Evolutionary conservation across 2,797 vertebrate species (phyloP).

Genomic region (Hippocampus kuda): DNA sequence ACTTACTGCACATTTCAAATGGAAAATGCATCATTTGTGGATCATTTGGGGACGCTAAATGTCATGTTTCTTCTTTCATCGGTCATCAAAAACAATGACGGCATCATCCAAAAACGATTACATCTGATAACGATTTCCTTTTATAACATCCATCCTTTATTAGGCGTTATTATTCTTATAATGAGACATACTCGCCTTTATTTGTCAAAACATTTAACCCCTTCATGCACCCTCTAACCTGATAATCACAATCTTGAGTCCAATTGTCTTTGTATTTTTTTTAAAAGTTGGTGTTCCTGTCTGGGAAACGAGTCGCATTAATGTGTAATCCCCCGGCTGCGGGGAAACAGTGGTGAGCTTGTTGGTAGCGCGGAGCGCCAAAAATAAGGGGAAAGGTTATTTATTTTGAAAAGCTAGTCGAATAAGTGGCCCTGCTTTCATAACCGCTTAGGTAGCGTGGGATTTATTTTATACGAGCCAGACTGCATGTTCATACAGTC

Average conservation of each 20-base stretch:
- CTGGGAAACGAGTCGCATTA: slow-evolving; percentile 23
- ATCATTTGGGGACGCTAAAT: not conserved
- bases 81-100: no score
- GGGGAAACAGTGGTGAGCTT: slow-evolving; percentile 29
- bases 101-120: no score
- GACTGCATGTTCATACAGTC: not conserved
- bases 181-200: no score
- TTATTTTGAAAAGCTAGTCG: not conserved
- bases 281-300: slow-evolving; percentile 3
- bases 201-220: not conserved
- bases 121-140: no score
- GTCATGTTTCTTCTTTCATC: not conserved
- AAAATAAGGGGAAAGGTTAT: slow-evolving; percentile 26
- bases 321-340: slow-evolving; percentile 28
- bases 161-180: not conserved
- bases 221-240: no score
- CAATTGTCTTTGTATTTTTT: not conserved
- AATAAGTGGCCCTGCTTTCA: not conserved
- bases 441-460: not conserved
- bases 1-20: not conserved
- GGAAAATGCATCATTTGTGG: not conserved
- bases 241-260: not conserved
- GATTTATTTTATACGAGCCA: not conserved
- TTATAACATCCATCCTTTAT: not conserved
- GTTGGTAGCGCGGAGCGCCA: slow-evolving; percentile 15